Conservation (phyloP, 2,113 vertebrate species). For the Micromys minutus region DNA sequence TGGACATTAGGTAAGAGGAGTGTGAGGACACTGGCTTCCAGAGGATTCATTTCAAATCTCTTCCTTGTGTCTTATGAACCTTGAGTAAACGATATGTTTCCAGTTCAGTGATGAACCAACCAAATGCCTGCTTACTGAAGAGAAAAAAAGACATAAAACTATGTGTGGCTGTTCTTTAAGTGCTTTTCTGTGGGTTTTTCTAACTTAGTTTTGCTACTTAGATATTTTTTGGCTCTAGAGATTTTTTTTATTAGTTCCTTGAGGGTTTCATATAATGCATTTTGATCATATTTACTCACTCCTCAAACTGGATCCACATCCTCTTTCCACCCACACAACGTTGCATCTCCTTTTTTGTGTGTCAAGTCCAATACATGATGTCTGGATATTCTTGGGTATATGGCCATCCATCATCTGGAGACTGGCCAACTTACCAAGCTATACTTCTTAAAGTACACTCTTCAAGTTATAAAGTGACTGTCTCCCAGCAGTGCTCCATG, state of each 20-base stretch:
- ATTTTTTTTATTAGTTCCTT: neutral
- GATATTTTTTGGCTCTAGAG: neutral
- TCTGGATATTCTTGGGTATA: neutral
- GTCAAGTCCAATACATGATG: neutral
- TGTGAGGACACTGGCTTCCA: neutral
- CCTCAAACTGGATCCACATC: neutral
- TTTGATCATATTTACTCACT: neutral
- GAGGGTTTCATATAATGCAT: neutral
- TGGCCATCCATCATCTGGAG: neutral
- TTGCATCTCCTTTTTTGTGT: neutral
- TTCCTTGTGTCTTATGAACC: neutral
- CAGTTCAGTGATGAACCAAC: neutral
- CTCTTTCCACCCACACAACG: neutral
- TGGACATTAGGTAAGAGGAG: neutral
- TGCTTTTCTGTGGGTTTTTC: neutral
- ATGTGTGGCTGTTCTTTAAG: neutral
- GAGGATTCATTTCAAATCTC: conserved; percentile 13
- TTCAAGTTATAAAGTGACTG: neutral
- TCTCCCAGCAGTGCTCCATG: neutral
- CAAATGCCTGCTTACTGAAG: neutral
- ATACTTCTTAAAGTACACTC: neutral
- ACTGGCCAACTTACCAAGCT: neutral
- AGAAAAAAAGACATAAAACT: neutral
- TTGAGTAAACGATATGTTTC: neutral
- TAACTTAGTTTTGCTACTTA: neutral